Conservation (phyloP, 1,140 invertebrate species). For the Octopus sinensis region DNA sequence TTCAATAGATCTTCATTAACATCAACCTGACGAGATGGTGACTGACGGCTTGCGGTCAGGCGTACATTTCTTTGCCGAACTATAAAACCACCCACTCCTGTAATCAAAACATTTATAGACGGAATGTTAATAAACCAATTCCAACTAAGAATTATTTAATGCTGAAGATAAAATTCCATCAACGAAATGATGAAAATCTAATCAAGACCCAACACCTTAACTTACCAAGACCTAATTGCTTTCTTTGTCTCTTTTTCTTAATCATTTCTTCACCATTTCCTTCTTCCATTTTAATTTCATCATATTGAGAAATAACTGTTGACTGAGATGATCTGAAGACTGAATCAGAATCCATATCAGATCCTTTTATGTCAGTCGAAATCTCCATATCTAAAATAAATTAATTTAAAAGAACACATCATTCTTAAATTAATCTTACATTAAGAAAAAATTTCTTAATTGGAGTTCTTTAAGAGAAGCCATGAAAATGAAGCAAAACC, state of each 20-base stretch:
- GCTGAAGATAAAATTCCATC: no score
- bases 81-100: slow-evolving; percentile 20
- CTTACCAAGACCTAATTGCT: slow-evolving; percentile 61
- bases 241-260: slow-evolving; percentile 80
- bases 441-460: no score
- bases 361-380: background rate
- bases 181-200: no score
- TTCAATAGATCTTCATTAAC: background rate
- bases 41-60: background rate
- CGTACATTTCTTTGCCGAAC: slow-evolving; percentile 13
- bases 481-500: no score
- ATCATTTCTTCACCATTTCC: slow-evolving; percentile 60
- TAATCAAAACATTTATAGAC: no score
- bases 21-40: slow-evolving; percentile 7
- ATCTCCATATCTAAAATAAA: background rate
- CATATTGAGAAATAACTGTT: background rate
- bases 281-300: slow-evolving; percentile 21
- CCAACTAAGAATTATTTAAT: no score
- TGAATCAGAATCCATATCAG: background rate
- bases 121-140: no score
- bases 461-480: no score
- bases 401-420: no score
- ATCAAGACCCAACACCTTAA: background rate
- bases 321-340: background rate
- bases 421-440: no score